phyloP scores from a whole-genome alignment of 2,888 invertebrate genomes.

The Calliphora vomitoria region DNA sequence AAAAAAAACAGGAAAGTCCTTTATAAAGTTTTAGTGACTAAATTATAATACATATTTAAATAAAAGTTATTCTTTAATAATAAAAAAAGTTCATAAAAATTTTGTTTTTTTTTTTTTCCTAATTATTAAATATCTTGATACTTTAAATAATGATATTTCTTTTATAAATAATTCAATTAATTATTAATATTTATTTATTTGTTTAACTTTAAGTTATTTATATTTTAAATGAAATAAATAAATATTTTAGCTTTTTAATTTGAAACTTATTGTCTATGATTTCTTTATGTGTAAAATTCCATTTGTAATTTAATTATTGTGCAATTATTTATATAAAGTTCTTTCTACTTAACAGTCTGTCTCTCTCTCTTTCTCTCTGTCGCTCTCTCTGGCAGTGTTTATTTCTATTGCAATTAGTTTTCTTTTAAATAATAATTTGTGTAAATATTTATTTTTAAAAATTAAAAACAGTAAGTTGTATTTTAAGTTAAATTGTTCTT shows the following conservation, averaged over 20 bases:
- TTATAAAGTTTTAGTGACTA: conserved; percentile 1
- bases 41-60: conserved; percentile 1
- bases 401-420: conserved; percentile 49
- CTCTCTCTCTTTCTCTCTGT: neutral
- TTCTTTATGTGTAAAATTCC: conserved; percentile 48
- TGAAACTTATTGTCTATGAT: conserved; percentile 18
- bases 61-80: conserved; percentile 1
- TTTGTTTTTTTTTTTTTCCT: conserved; percentile 12
- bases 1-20: conserved; percentile 28
- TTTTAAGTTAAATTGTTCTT: conserved; percentile 62
- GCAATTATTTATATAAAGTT: conserved; percentile 83
- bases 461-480: neutral
- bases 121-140: conserved; percentile 64
- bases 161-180: conserved; percentile 76
- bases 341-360: neutral
- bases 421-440: conserved; percentile 24
- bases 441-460: conserved; percentile 61
- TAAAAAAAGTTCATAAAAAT: conserved; percentile 6
- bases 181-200: conserved; percentile 76
- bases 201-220: conserved; percentile 71
- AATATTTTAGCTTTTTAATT: conserved; percentile 47
- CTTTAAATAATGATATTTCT: conserved; percentile 49
- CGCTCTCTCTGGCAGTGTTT: neutral
- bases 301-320: conserved; percentile 77
- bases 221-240: conserved; percentile 32